phyloP scores from a whole-genome alignment of 1,140 invertebrate species.

The Zophobas atratus region DNA sequence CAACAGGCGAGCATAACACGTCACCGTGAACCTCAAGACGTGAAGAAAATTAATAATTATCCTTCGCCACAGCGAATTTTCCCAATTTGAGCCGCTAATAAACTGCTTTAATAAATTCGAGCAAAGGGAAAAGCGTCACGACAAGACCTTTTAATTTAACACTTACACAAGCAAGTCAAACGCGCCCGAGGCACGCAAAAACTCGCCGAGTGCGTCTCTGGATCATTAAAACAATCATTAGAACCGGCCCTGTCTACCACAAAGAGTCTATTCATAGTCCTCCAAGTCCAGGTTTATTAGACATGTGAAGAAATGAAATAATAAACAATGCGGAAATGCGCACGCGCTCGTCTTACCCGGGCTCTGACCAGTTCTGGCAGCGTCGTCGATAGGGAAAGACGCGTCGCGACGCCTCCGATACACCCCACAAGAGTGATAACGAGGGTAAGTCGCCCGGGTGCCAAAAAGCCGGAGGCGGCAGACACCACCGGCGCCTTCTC shows the following conservation, averaged over 20 bases:
- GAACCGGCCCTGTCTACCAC: slow-evolving; percentile 28
- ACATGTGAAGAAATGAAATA: slow-evolving; percentile 58
- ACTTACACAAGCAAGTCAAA: no score
- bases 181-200: not conserved
- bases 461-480: not conserved
- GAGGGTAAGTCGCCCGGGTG: slow-evolving; percentile 15
- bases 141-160: no score
- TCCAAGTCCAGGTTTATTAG: slow-evolving; percentile 41
- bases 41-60: no score
- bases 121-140: no score
- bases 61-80: no score
- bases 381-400: slow-evolving; percentile 52
- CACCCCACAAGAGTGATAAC: not conserved
- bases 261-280: slow-evolving; percentile 25
- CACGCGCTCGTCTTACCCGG: slow-evolving; percentile 55
- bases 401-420: slow-evolving; percentile 53
- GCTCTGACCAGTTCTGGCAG: slow-evolving; percentile 55
- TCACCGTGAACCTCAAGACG: no score
- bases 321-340: slow-evolving; percentile 59
- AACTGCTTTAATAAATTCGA: no score
- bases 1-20: no score
- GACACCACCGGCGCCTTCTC: no score
- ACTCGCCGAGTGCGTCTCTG: slow-evolving; percentile 3
- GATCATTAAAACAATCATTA: slow-evolving; percentile 31
- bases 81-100: no score